Percentiles rank a stretch among this genome's conserved stretches.
Conservation (phyloP, 2,888 invertebrate species). For the Tipula vernalis region DNA sequence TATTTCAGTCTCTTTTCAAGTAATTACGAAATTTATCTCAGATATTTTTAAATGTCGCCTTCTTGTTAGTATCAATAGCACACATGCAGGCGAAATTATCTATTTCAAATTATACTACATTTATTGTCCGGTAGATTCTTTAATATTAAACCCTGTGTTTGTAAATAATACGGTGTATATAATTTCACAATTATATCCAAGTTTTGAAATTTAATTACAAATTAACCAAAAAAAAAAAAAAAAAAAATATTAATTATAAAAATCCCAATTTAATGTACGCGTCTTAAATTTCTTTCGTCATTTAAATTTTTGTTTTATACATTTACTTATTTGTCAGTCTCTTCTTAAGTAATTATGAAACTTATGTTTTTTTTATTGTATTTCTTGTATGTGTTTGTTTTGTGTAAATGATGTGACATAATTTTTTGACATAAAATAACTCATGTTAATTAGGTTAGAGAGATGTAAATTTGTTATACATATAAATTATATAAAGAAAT, state of each 20-base stretch:
- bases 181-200: not conserved
- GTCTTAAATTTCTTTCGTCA: not conserved
- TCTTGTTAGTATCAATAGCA: too few relatives aligned
- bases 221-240: too few relatives aligned
- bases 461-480: not conserved
- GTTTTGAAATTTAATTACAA: not conserved
- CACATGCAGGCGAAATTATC: too few relatives aligned
- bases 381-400: not conserved
- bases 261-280: not conserved
- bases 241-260: not conserved
- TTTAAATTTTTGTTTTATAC: not conserved
- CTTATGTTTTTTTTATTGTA: not conserved
- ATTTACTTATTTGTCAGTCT: not conserved
- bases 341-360: not conserved
- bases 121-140: too few relatives aligned
- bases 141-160: too few relatives aligned
- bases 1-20: too few relatives aligned
- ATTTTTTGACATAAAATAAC: not conserved
- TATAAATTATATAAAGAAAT: not conserved
- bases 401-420: not conserved
- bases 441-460: constrained; percentile 4
- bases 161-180: too few relatives aligned
- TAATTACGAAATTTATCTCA: too few relatives aligned
- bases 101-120: too few relatives aligned
- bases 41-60: too few relatives aligned